Conservation (phyloP, 2,113 vertebrate species). For the Tichodroma muraria region DNA sequence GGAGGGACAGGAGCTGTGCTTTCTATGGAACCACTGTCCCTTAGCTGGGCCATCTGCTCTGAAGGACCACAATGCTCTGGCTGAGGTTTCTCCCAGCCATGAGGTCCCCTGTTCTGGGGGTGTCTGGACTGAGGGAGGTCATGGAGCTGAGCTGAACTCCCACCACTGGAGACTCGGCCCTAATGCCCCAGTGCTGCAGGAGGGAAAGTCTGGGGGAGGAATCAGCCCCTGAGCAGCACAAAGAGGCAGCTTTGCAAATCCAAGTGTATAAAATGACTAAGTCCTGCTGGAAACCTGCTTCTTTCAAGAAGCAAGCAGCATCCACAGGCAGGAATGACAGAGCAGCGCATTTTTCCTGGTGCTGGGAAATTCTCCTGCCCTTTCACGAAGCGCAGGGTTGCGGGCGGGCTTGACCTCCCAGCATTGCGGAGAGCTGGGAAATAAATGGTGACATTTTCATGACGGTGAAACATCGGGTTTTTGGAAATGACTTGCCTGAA, state of each 20-base stretch:
- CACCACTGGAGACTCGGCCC: accelerated
- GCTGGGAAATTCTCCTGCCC: background rate
- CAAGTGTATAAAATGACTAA: background rate
- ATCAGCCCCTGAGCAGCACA: background rate
- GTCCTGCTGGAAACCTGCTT: background rate
- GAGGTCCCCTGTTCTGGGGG: background rate
- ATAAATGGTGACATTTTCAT: constrained; percentile 15
- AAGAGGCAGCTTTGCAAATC: background rate
- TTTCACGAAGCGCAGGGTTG: background rate
- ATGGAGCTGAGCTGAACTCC: background rate
- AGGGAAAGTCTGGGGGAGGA: background rate
- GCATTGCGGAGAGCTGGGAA: background rate
- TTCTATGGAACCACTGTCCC: background rate
- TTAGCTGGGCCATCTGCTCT: background rate
- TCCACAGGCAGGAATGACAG: background rate
- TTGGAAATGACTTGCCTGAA: background rate
- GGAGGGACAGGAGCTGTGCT: background rate
- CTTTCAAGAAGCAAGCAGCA: background rate
- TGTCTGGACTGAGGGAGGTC: background rate
- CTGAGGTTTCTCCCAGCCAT: background rate
- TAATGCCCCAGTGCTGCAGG: accelerated
- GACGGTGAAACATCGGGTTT: background rate
- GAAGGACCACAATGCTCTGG: background rate
- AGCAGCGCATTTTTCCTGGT: background rate
- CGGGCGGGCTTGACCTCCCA: background rate